Evolutionary conservation across 2,113 vertebrate species (phyloP).

Genomic region (Lepisosteus osseus): DNA sequence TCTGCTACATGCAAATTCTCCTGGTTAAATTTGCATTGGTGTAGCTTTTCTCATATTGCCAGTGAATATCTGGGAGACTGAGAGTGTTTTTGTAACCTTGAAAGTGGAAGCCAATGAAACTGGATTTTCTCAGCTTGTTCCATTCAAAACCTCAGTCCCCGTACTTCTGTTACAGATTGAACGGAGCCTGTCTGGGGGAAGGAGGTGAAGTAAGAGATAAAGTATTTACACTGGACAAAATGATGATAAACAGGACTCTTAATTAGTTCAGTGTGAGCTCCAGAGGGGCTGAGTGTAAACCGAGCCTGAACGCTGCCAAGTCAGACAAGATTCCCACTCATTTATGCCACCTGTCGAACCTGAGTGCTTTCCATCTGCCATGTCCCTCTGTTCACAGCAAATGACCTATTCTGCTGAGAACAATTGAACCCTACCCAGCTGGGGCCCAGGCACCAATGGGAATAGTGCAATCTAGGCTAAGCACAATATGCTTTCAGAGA

Average conservation of each 20-base stretch:
- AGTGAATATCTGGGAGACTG: no score
- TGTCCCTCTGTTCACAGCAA: neutral
- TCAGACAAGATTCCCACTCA: neutral
- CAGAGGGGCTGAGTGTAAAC: constrained; percentile 13
- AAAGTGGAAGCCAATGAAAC: neutral
- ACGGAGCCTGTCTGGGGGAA: neutral
- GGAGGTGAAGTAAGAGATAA: constrained; percentile 32
- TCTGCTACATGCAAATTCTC: no score
- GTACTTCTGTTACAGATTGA: neutral
- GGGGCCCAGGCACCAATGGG: neutral
- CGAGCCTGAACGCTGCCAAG: neutral
- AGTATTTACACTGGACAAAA: constrained; percentile 34
- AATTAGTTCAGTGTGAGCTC: constrained; percentile 21
- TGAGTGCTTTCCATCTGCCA: constrained; percentile 13
- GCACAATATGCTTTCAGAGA: neutral
- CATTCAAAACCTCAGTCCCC: neutral
- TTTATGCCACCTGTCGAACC: neutral
- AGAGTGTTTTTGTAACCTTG: neutral
- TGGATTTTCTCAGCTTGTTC: neutral
- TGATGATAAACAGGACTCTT: constrained; percentile 30
- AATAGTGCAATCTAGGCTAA: constrained; percentile 1
- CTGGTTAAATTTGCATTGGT: no score
- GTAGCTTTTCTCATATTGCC: no score
- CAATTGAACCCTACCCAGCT: neutral
- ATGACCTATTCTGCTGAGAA: neutral